These are phyloP conservation scores for Eilema sororculum DNA, from an alignment of 2,888 invertebrate genomes.

Conservation along the genomic window DNA sequence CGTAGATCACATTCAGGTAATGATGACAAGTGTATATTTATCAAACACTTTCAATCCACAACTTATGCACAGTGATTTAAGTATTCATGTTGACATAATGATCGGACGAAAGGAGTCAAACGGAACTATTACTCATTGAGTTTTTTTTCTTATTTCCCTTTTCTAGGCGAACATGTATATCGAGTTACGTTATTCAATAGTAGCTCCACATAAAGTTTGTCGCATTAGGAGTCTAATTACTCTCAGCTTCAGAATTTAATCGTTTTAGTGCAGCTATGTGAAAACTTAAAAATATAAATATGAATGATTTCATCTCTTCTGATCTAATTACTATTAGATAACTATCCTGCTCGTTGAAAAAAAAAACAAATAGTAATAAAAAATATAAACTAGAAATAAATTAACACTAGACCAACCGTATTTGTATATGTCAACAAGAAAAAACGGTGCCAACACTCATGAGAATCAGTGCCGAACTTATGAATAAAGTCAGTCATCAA, in stretches of 20 bases:
- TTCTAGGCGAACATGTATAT: neutral
- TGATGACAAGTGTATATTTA: constrained; percentile 80
- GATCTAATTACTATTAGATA: neutral
- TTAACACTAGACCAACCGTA: constrained; percentile 41
- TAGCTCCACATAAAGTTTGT: neutral
- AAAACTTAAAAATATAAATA: neutral
- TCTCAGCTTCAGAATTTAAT: neutral
- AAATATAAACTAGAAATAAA: constrained; percentile 36
- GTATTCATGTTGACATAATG: constrained; percentile 84
- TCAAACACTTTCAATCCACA: constrained; percentile 84
- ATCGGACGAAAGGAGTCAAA: constrained; percentile 76
- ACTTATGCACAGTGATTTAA: constrained; percentile 80
- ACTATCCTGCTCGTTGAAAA: neutral
- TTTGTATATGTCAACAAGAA: constrained; percentile 45
- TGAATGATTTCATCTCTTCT: neutral
- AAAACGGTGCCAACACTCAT: constrained; percentile 49
- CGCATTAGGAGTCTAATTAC: neutral
- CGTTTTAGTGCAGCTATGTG: neutral
- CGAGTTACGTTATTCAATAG: neutral
- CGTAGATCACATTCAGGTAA: constrained; percentile 84
- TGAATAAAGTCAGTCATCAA: constrained; percentile 71
- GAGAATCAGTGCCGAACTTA: constrained; percentile 61
- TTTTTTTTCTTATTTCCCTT: neutral
- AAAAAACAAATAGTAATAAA: neutral
- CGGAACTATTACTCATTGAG: constrained; percentile 68